A percentile compares a stretch with the other conserved stretches of the same genome.
Evolutionary conservation across 1,140 invertebrate species (phyloP).

Genomic region (Drosophila nebulosa): DNA sequence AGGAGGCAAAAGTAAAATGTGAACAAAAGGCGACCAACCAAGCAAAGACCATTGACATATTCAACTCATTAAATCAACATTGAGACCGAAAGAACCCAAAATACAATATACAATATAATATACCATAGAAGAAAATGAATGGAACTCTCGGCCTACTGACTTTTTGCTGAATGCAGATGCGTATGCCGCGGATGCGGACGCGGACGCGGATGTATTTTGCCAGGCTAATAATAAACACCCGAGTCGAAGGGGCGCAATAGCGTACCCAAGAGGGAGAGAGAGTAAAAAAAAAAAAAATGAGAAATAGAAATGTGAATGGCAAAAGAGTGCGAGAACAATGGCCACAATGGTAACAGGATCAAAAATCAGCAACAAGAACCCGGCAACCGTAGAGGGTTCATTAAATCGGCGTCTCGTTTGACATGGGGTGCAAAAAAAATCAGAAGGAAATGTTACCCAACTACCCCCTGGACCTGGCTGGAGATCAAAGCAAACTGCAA

Average conservation of each 20-base stretch:
- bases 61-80: conserved; percentile 72
- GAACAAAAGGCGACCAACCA: not conserved
- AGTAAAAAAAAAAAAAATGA: not conserved
- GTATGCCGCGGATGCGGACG: not conserved
- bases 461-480: conserved; percentile 41
- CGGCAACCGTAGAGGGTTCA: conserved; percentile 48
- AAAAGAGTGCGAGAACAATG: conserved; percentile 63
- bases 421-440: conserved; percentile 30
- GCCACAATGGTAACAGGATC: conserved; percentile 74
- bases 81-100: conserved; percentile 6
- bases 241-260: conserved; percentile 13
- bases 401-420: conserved; percentile 58
- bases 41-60: conserved; percentile 62
- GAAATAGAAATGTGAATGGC: conserved; percentile 45
- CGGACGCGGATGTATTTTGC: conserved; percentile 62
- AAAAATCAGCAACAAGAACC: conserved; percentile 64
- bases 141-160: conserved; percentile 22
- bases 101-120: conserved; percentile 34
- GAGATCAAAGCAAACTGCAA: conserved; percentile 66
- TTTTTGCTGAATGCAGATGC: conserved; percentile 34
- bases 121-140: conserved; percentile 37
- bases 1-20: not conserved
- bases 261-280: conserved; percentile 29
- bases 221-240: conserved; percentile 72
- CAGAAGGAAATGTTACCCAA: conserved; percentile 19